Percentiles rank a stretch among this genome's conserved stretches.
phyloP scores from a whole-genome alignment of 2,888 invertebrate genomes.

The Marasmarcha lunaedactyla region DNA sequence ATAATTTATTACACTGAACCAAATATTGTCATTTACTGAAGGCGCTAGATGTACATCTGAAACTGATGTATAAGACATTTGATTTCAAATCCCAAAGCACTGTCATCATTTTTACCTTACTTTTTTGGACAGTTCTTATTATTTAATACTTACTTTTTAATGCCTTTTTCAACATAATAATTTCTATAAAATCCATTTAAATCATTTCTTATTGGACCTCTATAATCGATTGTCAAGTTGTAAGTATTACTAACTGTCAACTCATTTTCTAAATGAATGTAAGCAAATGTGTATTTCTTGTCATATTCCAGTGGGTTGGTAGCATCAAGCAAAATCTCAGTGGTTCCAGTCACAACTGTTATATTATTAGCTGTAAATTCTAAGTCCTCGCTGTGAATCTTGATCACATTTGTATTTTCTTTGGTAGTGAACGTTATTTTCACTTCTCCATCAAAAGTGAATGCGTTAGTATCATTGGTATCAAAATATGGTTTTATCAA shows the following conservation, averaged over 20 bases:
- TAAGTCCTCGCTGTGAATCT: constrained; percentile 47
- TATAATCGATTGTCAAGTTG: constrained; percentile 59
- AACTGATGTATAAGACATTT: too few species aligned
- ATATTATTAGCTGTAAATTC: constrained; percentile 30
- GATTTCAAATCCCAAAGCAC: too few species aligned
- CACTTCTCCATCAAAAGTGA: constrained; percentile 60
- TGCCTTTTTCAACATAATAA: constrained; percentile 58
- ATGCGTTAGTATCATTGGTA: constrained; percentile 37
- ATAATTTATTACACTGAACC: too few species aligned
- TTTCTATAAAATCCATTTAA: constrained; percentile 74
- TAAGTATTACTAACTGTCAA: constrained; percentile 46
- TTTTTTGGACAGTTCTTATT: too few species aligned
- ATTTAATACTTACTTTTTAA: constrained; percentile 52
- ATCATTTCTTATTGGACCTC: constrained; percentile 64
- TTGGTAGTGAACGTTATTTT: constrained; percentile 40
- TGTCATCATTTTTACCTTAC: too few species aligned
- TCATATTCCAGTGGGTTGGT: constrained; percentile 36
- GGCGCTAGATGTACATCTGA: too few species aligned
- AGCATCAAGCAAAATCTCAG: constrained; percentile 21
- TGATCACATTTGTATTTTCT: constrained; percentile 34
- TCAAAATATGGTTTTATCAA: constrained; percentile 63
- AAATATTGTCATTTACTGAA: too few species aligned
- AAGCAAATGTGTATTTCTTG: constrained; percentile 50
- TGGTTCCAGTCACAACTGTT: constrained; percentile 22
- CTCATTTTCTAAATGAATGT: constrained; percentile 43